phyloP scores from a whole-genome alignment of 2,113 vertebrate genomes.

The Gymnocephalus cernua region DNA sequence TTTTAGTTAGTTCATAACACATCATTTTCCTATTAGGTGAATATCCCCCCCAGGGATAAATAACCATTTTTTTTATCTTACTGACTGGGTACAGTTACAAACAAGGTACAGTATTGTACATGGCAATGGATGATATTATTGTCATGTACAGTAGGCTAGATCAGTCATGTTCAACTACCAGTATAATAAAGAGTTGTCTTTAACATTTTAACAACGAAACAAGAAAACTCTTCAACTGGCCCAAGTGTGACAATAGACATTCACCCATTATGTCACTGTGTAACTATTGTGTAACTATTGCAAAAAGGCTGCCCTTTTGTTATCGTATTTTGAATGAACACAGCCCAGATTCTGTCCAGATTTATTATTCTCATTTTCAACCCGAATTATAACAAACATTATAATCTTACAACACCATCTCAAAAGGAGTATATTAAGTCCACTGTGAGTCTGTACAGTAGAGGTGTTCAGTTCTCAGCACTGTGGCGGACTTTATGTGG shows the following conservation, averaged over 20 bases:
- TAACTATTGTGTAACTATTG: background rate
- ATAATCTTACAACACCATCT: background rate
- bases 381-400: background rate
- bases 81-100: background rate
- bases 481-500: background rate
- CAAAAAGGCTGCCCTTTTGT: background rate
- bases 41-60: background rate
- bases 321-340: background rate
- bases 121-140: background rate
- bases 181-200: background rate
- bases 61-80: background rate
- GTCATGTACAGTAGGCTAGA: background rate
- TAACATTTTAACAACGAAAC: background rate
- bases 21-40: background rate
- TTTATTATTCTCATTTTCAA: background rate
- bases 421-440: too few relatives aligned
- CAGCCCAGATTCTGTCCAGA: background rate
- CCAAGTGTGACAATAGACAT: background rate
- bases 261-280: background rate
- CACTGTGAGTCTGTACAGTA: too few relatives aligned
- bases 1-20: slow-evolving; percentile 1
- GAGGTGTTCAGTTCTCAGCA: background rate
- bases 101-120: background rate
- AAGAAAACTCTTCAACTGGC: background rate
- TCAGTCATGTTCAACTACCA: background rate